Conservation (phyloP, 2,113 vertebrate genomes). For the Psilopogon haemacephalus region DNA sequence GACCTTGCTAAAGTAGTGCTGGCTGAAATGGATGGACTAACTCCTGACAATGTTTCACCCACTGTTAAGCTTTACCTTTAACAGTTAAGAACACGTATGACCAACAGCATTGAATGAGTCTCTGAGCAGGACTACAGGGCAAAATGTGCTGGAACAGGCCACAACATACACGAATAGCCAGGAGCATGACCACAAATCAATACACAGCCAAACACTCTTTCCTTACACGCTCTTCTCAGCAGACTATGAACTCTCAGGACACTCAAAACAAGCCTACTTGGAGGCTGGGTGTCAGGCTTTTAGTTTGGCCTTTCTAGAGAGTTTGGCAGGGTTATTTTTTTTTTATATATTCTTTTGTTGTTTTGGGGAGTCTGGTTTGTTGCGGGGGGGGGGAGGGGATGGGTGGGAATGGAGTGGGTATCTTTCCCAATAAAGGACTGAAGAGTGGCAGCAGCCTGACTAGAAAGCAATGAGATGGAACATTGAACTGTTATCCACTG, state of each 20-base stretch:
- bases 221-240: neutral
- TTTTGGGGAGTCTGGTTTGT: neutral
- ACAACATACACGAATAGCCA: rapidly evolving
- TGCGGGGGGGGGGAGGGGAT: neutral
- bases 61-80: neutral
- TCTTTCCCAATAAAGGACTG: neutral
- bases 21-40: neutral
- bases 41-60: neutral
- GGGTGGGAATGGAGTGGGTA: no score
- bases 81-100: neutral
- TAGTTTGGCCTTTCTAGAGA: neutral
- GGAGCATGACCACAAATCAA: neutral
- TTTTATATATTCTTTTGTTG: neutral
- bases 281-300: neutral
- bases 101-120: neutral
- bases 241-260: neutral
- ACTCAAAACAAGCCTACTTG: rapidly evolving
- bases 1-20: neutral
- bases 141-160: neutral
- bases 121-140: neutral
- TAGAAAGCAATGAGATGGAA: neutral
- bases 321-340: neutral
- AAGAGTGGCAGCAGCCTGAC: neutral
- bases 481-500: neutral
- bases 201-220: rapidly evolving